Evolutionary conservation across 2,888 invertebrate species (phyloP).

Genomic region (Alentia gelatinosa): DNA sequence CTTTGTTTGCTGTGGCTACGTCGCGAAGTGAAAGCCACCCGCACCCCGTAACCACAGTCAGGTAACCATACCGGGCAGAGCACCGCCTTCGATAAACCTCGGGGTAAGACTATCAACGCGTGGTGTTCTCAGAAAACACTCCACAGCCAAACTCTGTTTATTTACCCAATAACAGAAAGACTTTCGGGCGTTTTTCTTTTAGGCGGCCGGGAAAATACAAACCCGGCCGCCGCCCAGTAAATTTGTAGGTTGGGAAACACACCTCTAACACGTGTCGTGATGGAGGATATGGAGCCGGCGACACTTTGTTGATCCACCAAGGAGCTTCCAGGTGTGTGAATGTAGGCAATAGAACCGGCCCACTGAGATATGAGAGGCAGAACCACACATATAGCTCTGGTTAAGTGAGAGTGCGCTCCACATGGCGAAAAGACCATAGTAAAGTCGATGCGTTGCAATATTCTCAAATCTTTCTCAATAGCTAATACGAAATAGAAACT

Average conservation of each 20-base stretch:
- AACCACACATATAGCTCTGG: no score
- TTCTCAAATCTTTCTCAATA: no score
- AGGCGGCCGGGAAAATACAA: background rate
- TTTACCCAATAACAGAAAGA: constrained; percentile 23
- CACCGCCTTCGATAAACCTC: background rate
- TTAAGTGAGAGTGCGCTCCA: no score
- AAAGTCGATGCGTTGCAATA: no score
- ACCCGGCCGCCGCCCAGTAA: background rate
- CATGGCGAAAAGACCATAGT: no score
- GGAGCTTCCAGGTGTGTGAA: background rate
- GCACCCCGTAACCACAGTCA: background rate
- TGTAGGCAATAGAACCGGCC: no score
- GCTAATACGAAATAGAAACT: no score
- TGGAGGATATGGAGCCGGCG: background rate
- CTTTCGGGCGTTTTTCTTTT: background rate
- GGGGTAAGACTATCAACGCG: background rate
- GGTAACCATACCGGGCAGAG: background rate
- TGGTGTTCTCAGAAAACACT: background rate
- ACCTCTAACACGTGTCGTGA: background rate
- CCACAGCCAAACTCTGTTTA: constrained; percentile 21
- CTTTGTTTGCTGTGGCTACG: background rate
- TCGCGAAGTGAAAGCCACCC: background rate
- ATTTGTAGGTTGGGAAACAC: background rate
- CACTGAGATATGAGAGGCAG: no score
- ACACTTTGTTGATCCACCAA: background rate